A percentile compares a stretch with the other conserved stretches of the same genome.
phyloP scores from a whole-genome alignment of 2,113 vertebrate species.

The Prietella phreatophila region DNA sequence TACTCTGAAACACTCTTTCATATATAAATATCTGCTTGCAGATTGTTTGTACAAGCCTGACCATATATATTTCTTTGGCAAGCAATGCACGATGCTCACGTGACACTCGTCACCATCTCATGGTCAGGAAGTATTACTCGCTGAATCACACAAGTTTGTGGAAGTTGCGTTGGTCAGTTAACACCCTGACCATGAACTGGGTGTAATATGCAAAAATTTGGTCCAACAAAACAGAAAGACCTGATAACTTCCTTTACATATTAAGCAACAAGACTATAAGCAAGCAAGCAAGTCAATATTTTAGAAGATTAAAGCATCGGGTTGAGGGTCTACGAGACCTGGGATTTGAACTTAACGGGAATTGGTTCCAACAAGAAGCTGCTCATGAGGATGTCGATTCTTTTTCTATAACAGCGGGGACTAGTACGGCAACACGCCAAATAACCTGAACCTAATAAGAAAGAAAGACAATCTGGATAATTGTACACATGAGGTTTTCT shows the following conservation, averaged over 20 bases:
- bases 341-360: background rate
- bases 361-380: background rate
- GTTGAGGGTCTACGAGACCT: background rate
- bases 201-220: background rate
- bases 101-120: constrained; percentile 8
- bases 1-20: background rate
- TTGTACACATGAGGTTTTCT: background rate
- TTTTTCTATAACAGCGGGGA: background rate
- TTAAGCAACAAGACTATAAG: background rate
- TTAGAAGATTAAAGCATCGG: background rate
- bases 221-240: background rate
- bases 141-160: constrained; percentile 8
- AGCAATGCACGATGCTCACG: background rate
- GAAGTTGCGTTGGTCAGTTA: background rate
- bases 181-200: background rate
- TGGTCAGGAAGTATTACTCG: background rate
- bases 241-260: background rate
- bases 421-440: too few relatives aligned
- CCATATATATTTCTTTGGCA: background rate
- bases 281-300: background rate
- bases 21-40: background rate
- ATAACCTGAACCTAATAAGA: background rate
- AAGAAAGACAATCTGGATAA: background rate
- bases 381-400: background rate
- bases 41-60: background rate